Evolutionary conservation across 2,888 invertebrate genomes (phyloP).

Genomic region (Leptopilina syphax): DNA sequence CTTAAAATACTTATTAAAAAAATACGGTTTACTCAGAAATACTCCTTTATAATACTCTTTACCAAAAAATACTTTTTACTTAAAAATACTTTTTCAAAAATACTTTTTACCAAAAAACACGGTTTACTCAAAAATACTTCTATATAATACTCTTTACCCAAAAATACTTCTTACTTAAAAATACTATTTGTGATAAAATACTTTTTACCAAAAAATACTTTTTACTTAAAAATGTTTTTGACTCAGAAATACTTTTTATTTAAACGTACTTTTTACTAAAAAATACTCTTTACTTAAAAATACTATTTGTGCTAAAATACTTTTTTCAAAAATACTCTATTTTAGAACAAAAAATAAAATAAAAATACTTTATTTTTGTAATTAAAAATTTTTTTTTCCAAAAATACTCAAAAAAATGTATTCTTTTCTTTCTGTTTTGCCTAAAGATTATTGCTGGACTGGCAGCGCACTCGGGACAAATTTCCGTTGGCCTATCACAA

Average conservation of each 20-base stretch:
- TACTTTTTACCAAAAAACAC: neutral
- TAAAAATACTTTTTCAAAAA: neutral
- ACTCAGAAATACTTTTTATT: neutral
- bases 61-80: neutral
- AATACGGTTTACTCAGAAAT: neutral
- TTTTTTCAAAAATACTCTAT: too few species aligned
- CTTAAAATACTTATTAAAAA: too few species aligned
- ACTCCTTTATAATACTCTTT: neutral
- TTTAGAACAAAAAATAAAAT: too few species aligned
- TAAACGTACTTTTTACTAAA: neutral
- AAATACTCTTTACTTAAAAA: neutral
- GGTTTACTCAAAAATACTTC: neutral
- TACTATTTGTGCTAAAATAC: too few species aligned
- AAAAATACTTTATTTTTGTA: too few species aligned
- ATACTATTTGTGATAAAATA: neutral
- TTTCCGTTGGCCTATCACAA: slow-evolving; percentile 87
- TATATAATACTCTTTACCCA: neutral
- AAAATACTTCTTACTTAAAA: neutral
- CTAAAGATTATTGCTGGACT: slow-evolving; percentile 84
- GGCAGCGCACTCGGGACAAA: slow-evolving; percentile 86
- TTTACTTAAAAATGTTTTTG: neutral
- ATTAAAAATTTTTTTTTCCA: too few species aligned
- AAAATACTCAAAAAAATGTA: neutral
- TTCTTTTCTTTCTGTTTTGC: slow-evolving; percentile 20
- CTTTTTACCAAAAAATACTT: neutral